Base-by-base conservation (phyloP, 2,113 vertebrate species). In the Etheostoma cragini region DNA sequence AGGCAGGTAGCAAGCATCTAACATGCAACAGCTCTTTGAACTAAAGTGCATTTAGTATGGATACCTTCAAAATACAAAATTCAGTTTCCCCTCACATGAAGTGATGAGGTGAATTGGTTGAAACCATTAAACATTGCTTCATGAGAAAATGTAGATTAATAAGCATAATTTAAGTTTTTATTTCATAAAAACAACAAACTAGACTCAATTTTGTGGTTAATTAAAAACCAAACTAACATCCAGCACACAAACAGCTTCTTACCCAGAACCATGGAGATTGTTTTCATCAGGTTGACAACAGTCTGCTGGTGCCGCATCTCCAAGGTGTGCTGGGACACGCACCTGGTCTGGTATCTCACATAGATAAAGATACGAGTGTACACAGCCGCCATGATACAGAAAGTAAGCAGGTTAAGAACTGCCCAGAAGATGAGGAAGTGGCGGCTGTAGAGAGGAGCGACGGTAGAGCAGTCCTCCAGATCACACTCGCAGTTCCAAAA, bases 401-500 rank as follows among this genome's bases (percentile, higher is more conserved):
- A 99, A 17, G 96, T 96, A 4, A 97, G 79, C 66, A 99, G 93
- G 94, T 98, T 99, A 83, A 97, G 95, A 52, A 95, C 81, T 2
- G 97, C 97, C 97, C 98, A 99, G 90, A 96, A 97, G 8, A 97
- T 91, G 56, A 99, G 92, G 91, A 98, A 99, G 88, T 96, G 95
- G 24, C 96, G 93, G 78, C 97, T 96, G 90, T 98, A 97, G 65
- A 99, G 94, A 0, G 98, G 97, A 0, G 97, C 97, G 75, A 98
- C 95, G 0, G 93, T 95, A 16, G 97, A 98, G 78, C 98, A 99
- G 63, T 83, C 87, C 0, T 76, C 22, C 76, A 96, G 66, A 17
- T 95, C 78, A 0, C 98, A 99, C 22, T 98, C 94, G 24, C 98
- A 99, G 87, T 99, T 96, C 98, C 98, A 99, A 35, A 96, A 94